Evolutionary conservation across 2,888 invertebrate species (phyloP).

Genomic region (Phyllotreta striolata): DNA sequence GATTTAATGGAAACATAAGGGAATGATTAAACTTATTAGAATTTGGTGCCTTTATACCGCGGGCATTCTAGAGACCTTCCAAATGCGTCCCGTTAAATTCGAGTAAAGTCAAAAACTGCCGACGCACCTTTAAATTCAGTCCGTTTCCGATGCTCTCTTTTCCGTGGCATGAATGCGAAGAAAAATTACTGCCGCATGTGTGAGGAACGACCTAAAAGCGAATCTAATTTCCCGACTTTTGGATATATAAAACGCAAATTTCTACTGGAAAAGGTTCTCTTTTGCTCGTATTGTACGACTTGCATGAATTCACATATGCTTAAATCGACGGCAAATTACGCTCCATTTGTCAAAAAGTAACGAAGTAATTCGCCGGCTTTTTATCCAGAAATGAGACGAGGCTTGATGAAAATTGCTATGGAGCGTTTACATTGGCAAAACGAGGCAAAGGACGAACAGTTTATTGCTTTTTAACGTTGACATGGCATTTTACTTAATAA

Average conservation of each 20-base stretch:
- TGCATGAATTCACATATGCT: constrained; percentile 30
- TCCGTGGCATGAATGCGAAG: constrained; percentile 19
- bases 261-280: constrained; percentile 1
- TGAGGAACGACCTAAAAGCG: constrained; percentile 27
- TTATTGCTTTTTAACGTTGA: no score
- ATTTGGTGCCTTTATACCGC: background rate
- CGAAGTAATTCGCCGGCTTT: constrained; percentile 36
- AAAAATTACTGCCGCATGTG: constrained; percentile 26
- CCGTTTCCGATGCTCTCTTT: constrained; percentile 16
- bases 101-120: constrained; percentile 18
- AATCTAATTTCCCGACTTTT: constrained; percentile 30
- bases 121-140: constrained; percentile 21
- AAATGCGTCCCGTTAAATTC: background rate
- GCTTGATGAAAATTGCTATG: no score
- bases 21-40: background rate
- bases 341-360: constrained; percentile 38
- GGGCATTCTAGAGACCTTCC: no score
- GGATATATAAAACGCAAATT: constrained; percentile 19
- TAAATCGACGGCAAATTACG: constrained; percentile 38
- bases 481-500: no score
- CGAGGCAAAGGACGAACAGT: no score
- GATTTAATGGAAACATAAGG: no score
- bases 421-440: no score
- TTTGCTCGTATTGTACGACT: constrained; percentile 13
- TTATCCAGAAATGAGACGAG: constrained; percentile 13